phyloP scores from a whole-genome alignment of 2,113 vertebrate genomes.

The Macroglossus sobrinus region DNA sequence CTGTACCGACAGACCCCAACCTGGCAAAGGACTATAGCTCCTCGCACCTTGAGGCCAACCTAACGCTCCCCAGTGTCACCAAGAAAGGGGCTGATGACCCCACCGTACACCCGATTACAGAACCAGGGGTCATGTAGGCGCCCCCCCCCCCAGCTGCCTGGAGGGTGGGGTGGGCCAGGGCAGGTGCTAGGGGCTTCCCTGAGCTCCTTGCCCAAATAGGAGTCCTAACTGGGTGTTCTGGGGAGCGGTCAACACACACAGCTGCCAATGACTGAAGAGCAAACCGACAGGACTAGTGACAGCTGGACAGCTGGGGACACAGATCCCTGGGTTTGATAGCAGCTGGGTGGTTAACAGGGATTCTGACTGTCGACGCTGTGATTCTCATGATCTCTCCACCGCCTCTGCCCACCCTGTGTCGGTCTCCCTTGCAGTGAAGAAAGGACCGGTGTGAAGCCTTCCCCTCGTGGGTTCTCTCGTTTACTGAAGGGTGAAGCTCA shows the following conservation, averaged over 20 bases:
- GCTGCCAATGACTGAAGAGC: neutral
- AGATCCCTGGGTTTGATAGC: neutral
- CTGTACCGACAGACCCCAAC: neutral
- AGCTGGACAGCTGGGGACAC: neutral
- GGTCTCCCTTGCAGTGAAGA: neutral
- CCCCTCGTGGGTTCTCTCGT: neutral
- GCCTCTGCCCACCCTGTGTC: neutral
- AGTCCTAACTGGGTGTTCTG: too few relatives aligned
- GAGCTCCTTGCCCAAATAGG: neutral
- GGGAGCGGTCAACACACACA: neutral
- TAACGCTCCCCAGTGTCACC: neutral
- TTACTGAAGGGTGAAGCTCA: neutral
- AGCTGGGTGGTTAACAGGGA: neutral
- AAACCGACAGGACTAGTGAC: accelerated
- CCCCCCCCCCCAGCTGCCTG: neutral
- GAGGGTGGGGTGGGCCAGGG: neutral
- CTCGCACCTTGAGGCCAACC: neutral
- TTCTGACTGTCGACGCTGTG: accelerated
- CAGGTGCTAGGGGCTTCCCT: neutral
- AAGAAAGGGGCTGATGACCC: neutral
- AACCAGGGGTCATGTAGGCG: too few relatives aligned
- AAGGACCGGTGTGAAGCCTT: neutral
- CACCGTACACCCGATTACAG: neutral
- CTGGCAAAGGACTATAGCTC: neutral
- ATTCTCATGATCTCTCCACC: neutral